Evolutionary conservation across 1,140 invertebrate genomes (phyloP), one percentile per base, ranked within the genome.

Genomic region (Phortica variegata): DNA sequence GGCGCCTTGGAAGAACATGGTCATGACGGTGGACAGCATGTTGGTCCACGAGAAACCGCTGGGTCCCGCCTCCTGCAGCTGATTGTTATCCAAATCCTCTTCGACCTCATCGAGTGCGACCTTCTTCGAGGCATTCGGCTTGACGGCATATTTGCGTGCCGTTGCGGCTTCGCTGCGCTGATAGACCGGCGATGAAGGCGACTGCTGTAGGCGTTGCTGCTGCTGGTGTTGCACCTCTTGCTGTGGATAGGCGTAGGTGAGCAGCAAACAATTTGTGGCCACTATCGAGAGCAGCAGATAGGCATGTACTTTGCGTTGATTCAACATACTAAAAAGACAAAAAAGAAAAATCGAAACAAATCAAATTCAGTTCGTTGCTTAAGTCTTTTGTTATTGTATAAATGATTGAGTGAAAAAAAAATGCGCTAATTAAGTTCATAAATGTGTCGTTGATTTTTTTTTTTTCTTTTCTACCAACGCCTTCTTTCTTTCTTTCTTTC

Each of bases 41-140:
- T 87, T 91, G 12, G 87, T 86, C 89, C 89, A 91, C 6, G 89
- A 90, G 72, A 92, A 92, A 39, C 87, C 87, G 44, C 81, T 80
- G 15, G 80, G 79, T 53, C 82, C 82, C 65, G 80, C 68, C 46
- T 84, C 88, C 47, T 83, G 82, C 60, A 92, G 87, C 50, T 87
- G 85, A 76, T 92, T 91, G 32, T 83, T 88, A 60, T 87, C 84
- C 49, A 90, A 83, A 56, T 92, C 89, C 31, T 80, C 78, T 52
- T 91, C 87, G 42, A 90, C 77, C 63, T 90, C 87, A 66, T 90
- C 88, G 2, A 89, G 65, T 0, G 85, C 85, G 2, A 91, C 89
- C 78, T 93, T 93, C 76, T 93, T 93, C 60, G 89, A 83, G 2
- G 88, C 85, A 63, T 93, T 93, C 6, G 89, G 87, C 77, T 93